Evolutionary conservation across 37 sponge, comb jelly and placozoan species (phyloP).

Genomic region (Agelas oroides): DNA sequence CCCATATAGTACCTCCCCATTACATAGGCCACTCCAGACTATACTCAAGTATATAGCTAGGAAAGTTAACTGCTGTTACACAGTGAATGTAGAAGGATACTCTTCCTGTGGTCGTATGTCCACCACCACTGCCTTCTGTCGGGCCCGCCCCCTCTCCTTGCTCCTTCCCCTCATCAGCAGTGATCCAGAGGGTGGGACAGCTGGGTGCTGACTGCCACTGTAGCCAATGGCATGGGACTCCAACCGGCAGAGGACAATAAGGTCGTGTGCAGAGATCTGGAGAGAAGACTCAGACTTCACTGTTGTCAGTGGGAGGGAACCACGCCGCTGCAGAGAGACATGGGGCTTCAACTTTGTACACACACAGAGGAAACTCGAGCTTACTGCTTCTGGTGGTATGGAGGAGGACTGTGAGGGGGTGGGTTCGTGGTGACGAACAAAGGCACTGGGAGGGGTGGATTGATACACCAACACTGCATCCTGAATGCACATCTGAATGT

Average conservation of each 20-base stretch:
- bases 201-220: neutral
- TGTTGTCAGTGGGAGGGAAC: constrained; percentile 44
- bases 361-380: no score
- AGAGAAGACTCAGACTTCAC: constrained; percentile 71
- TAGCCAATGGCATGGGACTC: constrained; percentile 56
- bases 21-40: neutral
- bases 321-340: constrained; percentile 40
- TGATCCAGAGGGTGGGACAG: neutral
- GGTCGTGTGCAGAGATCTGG: constrained; percentile 78
- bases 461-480: constrained; percentile 62
- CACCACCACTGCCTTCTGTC: constrained; percentile 55
- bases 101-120: constrained; percentile 81
- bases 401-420: constrained; percentile 9
- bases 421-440: constrained; percentile 54
- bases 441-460: constrained; percentile 79
- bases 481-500: constrained; percentile 81
- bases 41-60: neutral
- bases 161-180: constrained; percentile 1
- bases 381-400: constrained; percentile 67
- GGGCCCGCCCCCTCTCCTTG: constrained; percentile 28
- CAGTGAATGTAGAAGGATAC: constrained; percentile 54
- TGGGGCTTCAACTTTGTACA: no score
- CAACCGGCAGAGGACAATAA: constrained; percentile 66
- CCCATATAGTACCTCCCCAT: neutral
- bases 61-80: neutral